Evolutionary conservation across 2,888 invertebrate genomes (phyloP).

Genomic region (Arrhopalites spinosus): DNA sequence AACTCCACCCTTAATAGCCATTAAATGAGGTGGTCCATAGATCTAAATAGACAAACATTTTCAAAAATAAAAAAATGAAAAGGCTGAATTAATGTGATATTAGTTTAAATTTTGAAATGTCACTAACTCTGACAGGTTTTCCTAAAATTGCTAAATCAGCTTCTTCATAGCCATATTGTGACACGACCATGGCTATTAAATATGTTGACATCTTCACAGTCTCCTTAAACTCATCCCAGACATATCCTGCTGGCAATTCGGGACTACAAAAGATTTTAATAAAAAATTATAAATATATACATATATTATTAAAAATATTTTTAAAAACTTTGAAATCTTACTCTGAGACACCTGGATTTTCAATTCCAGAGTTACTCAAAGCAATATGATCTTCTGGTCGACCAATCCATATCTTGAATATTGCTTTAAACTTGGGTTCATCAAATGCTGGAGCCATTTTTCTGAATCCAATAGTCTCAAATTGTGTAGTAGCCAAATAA

Average conservation of each 20-base stretch:
- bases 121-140: constrained; percentile 1
- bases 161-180: constrained; percentile 41
- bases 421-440: constrained; percentile 47
- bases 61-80: not conserved
- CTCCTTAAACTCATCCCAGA: constrained; percentile 38
- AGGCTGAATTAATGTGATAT: not conserved
- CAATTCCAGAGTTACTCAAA: constrained; percentile 40
- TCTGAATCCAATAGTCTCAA: not conserved
- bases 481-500: too few relatives aligned
- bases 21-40: constrained; percentile 7
- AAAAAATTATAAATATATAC: not conserved
- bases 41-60: constrained; percentile 3
- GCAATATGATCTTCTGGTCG: constrained; percentile 32
- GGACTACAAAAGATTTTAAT: not conserved
- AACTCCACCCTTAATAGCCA: not conserved
- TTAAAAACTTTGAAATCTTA: not conserved
- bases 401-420: constrained; percentile 40
- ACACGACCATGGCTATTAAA: constrained; percentile 46
- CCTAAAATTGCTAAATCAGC: constrained; percentile 26
- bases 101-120: not conserved
- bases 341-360: not conserved
- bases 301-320: not conserved
- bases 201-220: constrained; percentile 48
- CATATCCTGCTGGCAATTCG: constrained; percentile 32
- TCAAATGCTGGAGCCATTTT: constrained; percentile 26